Evolutionary conservation across 2,888 invertebrate species (phyloP), one percentile per base, ranked within the genome.

Genomic region (Idaea straminata): DNA sequence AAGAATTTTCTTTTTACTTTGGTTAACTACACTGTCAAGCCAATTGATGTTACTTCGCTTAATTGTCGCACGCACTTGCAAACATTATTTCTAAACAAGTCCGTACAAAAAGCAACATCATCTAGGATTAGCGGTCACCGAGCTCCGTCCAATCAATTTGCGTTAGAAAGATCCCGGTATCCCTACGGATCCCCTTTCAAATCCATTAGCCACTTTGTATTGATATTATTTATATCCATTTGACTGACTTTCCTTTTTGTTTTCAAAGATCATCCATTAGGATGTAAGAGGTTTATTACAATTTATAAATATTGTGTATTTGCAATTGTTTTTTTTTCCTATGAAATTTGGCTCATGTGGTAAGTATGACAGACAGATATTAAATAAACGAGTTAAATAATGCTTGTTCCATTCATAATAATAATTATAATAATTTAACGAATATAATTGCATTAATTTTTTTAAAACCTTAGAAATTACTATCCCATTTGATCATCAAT

Each of bases 241-340:
- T 79, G 79, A 81, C 77, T 79, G 79, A 81, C 77, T 83, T 78
- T 76, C 77, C 76, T 80, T 77, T 83, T 84, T 82, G 79, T 85
- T 83, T 82, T 80, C 78, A 81, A 79, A 83, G 84, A 85, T 86
- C 82, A 86, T 88, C 85, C 84, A 83, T 85, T 87, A 84, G 77
- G 61, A 70, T 74, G 76, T 84, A 79, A 87, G 85, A 87, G 84
- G 82, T 83, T 83, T 78, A 67, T 59, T 66, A 61, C 62, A 38
- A 62, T 47, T 59, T 66, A 61, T 62, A 38, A 62, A 13, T 47
- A 47, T 13, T 47, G 13, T 7, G 3, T 47, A 13, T 13, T 7
- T 47, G 47, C 47, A 7, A 13, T 10, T 3, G 36, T 6, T 47
- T 47, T 10, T 13, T 13, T 47, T 47, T 6, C 38, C 13, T 47